Evolutionary conservation across 2,888 invertebrate genomes (phyloP).

Genomic region (Scaptomyza polygonia): DNA sequence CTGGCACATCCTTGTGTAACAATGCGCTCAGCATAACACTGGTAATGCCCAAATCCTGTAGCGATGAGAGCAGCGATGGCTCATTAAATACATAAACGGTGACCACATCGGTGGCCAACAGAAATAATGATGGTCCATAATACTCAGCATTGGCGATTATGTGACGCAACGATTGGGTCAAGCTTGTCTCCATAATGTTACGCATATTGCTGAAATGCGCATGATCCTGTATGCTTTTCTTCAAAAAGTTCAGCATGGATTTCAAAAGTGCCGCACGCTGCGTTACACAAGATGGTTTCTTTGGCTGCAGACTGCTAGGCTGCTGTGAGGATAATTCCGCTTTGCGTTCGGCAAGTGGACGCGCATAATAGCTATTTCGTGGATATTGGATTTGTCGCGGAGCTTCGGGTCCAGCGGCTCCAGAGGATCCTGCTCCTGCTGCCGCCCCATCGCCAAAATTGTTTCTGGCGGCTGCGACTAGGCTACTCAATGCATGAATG

Average conservation of each 20-base stretch:
- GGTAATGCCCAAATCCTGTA: slow-evolving; percentile 94
- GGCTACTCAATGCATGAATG: slow-evolving; percentile 22
- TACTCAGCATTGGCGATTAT: slow-evolving; percentile 95
- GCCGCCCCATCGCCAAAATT: slow-evolving; percentile 7
- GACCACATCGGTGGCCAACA: slow-evolving; percentile 93
- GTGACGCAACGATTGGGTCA: slow-evolving; percentile 91
- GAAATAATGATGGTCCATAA: slow-evolving; percentile 93
- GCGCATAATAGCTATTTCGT: slow-evolving; percentile 72
- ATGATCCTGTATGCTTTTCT: slow-evolving; percentile 92
- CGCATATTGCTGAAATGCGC: slow-evolving; percentile 92
- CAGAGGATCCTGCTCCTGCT: slow-evolving; percentile 4
- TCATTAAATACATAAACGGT: slow-evolving; percentile 94
- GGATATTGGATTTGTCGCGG: slow-evolving; percentile 60
- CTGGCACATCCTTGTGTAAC: slow-evolving; percentile 92
- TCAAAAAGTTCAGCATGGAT: slow-evolving; percentile 94
- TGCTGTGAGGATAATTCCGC: slow-evolving; percentile 56
- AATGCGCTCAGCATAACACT: slow-evolving; percentile 93
- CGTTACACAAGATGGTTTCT: slow-evolving; percentile 85
- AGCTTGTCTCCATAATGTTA: slow-evolving; percentile 93
- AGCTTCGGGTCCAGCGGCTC: neutral
- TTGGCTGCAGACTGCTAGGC: slow-evolving; percentile 65
- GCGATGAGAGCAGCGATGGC: slow-evolving; percentile 91
- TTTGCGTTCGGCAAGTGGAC: slow-evolving; percentile 73
- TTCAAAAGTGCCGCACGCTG: slow-evolving; percentile 93
- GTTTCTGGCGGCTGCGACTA: slow-evolving; percentile 15